Evolutionary conservation across 2,113 vertebrate genomes (phyloP).

Genomic region (Hippotragus niger): DNA sequence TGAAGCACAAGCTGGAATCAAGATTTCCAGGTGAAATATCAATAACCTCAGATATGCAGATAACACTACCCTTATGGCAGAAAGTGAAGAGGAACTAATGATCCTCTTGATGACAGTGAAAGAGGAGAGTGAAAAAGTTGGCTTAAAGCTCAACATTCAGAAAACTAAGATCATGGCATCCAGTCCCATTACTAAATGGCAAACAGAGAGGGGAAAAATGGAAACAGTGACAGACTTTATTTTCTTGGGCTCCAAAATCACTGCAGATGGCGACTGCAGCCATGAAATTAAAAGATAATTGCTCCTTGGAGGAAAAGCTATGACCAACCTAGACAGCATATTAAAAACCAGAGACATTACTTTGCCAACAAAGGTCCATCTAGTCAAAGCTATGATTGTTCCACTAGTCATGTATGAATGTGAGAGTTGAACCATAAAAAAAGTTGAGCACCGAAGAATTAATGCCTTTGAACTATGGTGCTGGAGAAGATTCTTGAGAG

Average conservation of each 20-base stretch:
- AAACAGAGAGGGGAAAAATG: background rate
- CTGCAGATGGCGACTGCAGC: background rate
- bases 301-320: background rate
- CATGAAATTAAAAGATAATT: background rate
- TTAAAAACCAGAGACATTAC: background rate
- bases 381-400: background rate
- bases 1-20: background rate
- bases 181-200: background rate
- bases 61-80: background rate
- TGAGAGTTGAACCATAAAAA: background rate
- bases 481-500: background rate
- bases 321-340: background rate
- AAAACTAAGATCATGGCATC: background rate
- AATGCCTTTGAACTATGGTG: background rate
- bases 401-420: background rate
- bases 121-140: background rate
- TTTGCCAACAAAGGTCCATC: background rate
- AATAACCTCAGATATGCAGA: background rate
- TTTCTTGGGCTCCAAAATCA: background rate
- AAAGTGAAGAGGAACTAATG: background rate
- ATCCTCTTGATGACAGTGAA: background rate
- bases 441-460: background rate
- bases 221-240: background rate
- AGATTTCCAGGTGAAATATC: background rate
- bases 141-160: background rate